These are phyloP conservation scores for Eleginops maclovinus DNA, from an alignment of 2,113 vertebrate genomes.

Conservation along the genomic window DNA sequence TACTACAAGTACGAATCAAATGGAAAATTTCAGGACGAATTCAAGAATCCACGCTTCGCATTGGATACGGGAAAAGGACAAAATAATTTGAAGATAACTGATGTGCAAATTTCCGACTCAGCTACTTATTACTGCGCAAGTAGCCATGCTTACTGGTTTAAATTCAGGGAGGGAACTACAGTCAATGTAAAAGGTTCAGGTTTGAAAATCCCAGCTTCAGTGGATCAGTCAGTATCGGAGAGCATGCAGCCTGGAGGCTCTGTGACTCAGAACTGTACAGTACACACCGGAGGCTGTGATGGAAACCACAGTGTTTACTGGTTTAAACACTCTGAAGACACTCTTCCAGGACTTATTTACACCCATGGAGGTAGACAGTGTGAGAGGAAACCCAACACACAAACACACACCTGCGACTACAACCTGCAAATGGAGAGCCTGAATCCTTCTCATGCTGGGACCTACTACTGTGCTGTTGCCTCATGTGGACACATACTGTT, in stretches of 20 bases:
- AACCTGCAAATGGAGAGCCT: conserved; percentile 29
- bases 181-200: conserved; percentile 18
- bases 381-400: conserved; percentile 33
- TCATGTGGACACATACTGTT: conserved; percentile 60
- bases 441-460: conserved; percentile 23
- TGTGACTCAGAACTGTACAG: conserved; percentile 65
- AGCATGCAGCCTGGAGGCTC: conserved; percentile 58
- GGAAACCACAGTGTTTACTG: conserved; percentile 70
- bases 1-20: background rate
- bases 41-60: conserved; percentile 37
- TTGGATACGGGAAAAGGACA: background rate
- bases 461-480: conserved; percentile 43
- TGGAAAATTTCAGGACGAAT: conserved; percentile 25
- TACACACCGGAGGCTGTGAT: conserved; percentile 56
- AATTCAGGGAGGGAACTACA: conserved; percentile 1
- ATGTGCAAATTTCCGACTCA: conserved; percentile 49
- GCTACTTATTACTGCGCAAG: conserved; percentile 53
- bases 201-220: background rate
- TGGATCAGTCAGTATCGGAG: conserved; percentile 19
- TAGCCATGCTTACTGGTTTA: conserved; percentile 6
- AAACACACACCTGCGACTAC: conserved; percentile 57
- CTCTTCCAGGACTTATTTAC: conserved; percentile 60
- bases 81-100: conserved; percentile 44
- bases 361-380: conserved; percentile 49
- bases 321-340: conserved; percentile 51